Conservation (phyloP, 2,113 vertebrate genomes). For the Hucho hucho region DNA sequence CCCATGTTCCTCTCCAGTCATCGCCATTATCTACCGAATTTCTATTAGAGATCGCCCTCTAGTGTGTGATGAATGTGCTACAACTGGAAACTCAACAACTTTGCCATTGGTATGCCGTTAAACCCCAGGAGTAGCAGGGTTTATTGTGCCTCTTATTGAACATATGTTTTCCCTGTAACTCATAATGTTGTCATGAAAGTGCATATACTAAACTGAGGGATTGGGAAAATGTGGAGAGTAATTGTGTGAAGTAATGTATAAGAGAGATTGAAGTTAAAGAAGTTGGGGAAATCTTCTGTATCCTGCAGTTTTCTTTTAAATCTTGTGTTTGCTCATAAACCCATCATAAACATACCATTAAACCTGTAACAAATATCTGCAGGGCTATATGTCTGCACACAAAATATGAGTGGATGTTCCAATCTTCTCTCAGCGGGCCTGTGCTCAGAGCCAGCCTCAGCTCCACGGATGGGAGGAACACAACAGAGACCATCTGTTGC, state of each 20-base stretch:
- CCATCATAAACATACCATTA: neutral
- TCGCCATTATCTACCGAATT: neutral
- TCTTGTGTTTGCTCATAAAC: neutral
- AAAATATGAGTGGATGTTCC: neutral
- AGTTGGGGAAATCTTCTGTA: neutral
- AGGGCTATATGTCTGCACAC: neutral
- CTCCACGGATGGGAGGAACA: constrained; percentile 44
- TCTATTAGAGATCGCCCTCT: constrained; percentile 54
- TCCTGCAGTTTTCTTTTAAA: neutral
- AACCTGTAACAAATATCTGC: neutral
- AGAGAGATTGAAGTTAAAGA: neutral
- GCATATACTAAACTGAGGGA: no score
- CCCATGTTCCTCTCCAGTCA: neutral
- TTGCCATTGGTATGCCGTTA: neutral
- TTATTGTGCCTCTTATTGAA: neutral
- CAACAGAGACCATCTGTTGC: constrained; percentile 65
- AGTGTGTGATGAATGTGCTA: constrained; percentile 40
- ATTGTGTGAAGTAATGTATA: no score
- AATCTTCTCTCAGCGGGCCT: constrained; percentile 9
- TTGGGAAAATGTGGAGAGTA: no score
- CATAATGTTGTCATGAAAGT: no score
- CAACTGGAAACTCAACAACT: neutral
- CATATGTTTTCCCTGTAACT: neutral
- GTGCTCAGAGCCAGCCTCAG: constrained; percentile 37
- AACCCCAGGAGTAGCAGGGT: neutral